A percentile compares a stretch with the other conserved stretches of the same genome.
Evolutionary conservation across 2,797 vertebrate genomes (phyloP).

Genomic region (Sebastes minor): DNA sequence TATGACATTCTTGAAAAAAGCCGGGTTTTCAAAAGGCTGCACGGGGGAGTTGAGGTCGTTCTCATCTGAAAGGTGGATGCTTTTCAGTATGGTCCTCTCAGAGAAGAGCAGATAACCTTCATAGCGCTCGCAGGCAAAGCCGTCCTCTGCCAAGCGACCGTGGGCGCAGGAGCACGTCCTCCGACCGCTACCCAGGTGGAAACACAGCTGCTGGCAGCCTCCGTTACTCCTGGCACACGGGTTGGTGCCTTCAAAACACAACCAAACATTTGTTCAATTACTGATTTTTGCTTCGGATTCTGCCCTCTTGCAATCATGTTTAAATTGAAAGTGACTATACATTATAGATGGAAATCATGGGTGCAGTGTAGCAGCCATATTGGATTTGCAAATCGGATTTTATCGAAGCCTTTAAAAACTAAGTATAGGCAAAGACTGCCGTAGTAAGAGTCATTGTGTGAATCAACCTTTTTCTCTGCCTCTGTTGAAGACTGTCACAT

Average conservation of each 20-base stretch:
- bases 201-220: slow-evolving; percentile 96
- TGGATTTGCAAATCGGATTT: not conserved
- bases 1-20: slow-evolving; percentile 93
- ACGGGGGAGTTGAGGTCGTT: slow-evolving; percentile 95
- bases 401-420: not conserved
- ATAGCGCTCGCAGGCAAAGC: slow-evolving; percentile 90
- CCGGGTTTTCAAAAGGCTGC: slow-evolving; percentile 92
- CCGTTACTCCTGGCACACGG: slow-evolving; percentile 92
- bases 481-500: slow-evolving; percentile 95
- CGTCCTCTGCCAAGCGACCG: slow-evolving; percentile 91
- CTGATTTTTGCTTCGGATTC: not conserved
- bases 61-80: slow-evolving; percentile 97
- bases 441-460: not conserved
- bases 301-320: not conserved
- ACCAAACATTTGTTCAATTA: slow-evolving; percentile 24
- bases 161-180: slow-evolving; percentile 94
- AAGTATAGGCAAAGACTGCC: not conserved
- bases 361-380: not conserved
- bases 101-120: slow-evolving; percentile 97
- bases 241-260: slow-evolving; percentile 88
- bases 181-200: slow-evolving; percentile 88
- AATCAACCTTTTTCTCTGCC: slow-evolving; percentile 95
- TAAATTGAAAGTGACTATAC: not conserved
- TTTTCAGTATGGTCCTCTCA: slow-evolving; percentile 95
- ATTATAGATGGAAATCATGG: not conserved